Evolutionary conservation across 2,888 invertebrate genomes (phyloP).

Genomic region (Onchidella celtica): DNA sequence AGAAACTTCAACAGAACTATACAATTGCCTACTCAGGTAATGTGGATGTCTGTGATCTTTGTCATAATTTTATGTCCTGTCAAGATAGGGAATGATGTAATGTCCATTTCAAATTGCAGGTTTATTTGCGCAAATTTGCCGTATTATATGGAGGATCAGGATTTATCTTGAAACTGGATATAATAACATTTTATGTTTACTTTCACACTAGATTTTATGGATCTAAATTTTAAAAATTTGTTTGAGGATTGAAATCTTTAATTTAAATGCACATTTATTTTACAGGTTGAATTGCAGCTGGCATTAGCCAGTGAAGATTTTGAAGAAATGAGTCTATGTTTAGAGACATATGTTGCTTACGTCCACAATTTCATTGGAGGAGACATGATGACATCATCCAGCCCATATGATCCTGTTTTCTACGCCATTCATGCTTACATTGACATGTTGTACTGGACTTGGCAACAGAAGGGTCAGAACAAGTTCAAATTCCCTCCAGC

Average conservation of each 20-base stretch:
- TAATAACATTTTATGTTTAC: too few species aligned
- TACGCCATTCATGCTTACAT: constrained; percentile 71
- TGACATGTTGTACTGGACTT: constrained; percentile 74
- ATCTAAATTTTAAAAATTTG: too few species aligned
- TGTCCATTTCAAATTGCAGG: too few species aligned
- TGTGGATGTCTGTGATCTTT: too few species aligned
- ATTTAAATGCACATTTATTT: neutral
- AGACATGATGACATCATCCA: constrained; percentile 71
- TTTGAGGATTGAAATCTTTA: too few species aligned
- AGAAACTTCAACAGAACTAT: constrained; percentile 73
- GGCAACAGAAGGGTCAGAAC: constrained; percentile 71
- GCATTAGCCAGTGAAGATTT: constrained; percentile 71
- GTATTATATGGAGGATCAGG: too few species aligned
- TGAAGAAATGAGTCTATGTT: constrained; percentile 70
- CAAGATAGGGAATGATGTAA: too few species aligned
- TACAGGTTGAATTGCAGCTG: constrained; percentile 66
- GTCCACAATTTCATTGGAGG: constrained; percentile 73
- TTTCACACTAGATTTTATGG: too few species aligned
- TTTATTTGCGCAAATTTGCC: too few species aligned
- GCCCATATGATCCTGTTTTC: constrained; percentile 74
- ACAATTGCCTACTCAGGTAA: constrained; percentile 69
- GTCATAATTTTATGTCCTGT: too few species aligned
- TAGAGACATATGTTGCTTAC: constrained; percentile 71
- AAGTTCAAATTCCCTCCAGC: constrained; percentile 71
- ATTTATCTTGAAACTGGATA: too few species aligned